phyloP scores from a whole-genome alignment of 37 sponge, comb jelly and placozoan genomes.

The Mnemiopsis leidyi region DNA sequence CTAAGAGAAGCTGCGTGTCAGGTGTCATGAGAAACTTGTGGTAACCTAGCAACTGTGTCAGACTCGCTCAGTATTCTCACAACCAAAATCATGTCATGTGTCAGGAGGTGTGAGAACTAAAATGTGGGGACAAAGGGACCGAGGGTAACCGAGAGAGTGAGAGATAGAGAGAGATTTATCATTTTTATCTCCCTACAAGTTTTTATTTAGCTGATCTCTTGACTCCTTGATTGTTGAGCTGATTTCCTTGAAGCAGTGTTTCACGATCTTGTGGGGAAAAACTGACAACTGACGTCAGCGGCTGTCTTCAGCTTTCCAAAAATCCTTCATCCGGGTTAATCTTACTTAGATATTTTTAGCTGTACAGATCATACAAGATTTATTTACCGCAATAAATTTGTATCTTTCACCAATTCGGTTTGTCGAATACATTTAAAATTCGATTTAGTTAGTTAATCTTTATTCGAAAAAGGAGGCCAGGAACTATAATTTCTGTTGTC shows the following conservation, averaged over 20 bases:
- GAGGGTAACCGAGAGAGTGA: neutral
- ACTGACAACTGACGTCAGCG: too few relatives aligned
- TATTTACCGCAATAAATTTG: neutral
- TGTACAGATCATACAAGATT: neutral
- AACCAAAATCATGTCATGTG: too few relatives aligned
- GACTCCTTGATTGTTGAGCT: neutral
- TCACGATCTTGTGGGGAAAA: neutral
- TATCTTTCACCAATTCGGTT: too few relatives aligned
- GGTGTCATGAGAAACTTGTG: neutral
- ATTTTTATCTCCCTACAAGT: neutral
- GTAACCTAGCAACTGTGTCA: neutral
- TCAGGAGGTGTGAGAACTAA: too few relatives aligned
- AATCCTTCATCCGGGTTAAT: neutral
- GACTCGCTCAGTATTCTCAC: too few relatives aligned
- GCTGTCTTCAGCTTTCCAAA: neutral
- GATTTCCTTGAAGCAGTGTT: neutral
- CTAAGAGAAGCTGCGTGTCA: too few relatives aligned
- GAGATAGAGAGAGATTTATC: neutral
- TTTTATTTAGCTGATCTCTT: neutral
- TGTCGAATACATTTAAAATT: too few relatives aligned
- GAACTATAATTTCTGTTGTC: too few relatives aligned
- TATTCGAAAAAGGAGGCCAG: too few relatives aligned
- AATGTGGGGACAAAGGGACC: too few relatives aligned
- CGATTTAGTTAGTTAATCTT: too few relatives aligned
- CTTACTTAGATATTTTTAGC: neutral